phyloP scores from a whole-genome alignment of 2,113 vertebrate genomes.

The Seriola aureovittata region DNA sequence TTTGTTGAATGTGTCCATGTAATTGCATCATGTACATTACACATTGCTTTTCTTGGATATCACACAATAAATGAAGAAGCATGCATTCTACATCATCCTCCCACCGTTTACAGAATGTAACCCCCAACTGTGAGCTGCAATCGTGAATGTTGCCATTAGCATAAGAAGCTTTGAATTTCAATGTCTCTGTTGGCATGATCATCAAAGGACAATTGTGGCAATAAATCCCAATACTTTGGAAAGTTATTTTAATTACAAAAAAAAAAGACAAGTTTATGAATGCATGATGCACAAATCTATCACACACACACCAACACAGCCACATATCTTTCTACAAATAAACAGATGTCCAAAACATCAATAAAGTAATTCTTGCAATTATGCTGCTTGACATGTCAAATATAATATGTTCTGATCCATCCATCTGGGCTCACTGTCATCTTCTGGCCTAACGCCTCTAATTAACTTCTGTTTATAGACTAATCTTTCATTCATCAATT shows the following conservation, averaged over 20 bases:
- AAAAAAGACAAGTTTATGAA: neutral
- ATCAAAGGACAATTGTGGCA: constrained; percentile 49
- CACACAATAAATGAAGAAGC: constrained; percentile 58
- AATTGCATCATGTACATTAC: constrained; percentile 70
- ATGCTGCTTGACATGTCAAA: constrained; percentile 72
- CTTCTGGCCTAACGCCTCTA: constrained; percentile 71
- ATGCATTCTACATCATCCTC: constrained; percentile 35
- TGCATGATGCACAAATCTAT: neutral
- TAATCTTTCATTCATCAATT: constrained; percentile 85
- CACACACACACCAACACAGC: neutral
- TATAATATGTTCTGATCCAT: constrained; percentile 77
- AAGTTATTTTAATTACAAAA: constrained; percentile 40
- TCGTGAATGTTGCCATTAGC: constrained; percentile 47
- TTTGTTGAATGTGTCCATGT: constrained; percentile 57
- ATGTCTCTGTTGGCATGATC: constrained; percentile 47
- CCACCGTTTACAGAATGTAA: constrained; percentile 47
- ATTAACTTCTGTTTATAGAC: constrained; percentile 81
- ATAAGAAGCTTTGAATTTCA: constrained; percentile 68
- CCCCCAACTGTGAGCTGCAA: constrained; percentile 51
- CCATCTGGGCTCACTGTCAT: constrained; percentile 66
- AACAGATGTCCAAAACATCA: constrained; percentile 50
- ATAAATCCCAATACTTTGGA: constrained; percentile 33
- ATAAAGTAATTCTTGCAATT: constrained; percentile 74
- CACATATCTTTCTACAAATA: constrained; percentile 29
- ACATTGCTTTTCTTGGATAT: constrained; percentile 52